Conservation (phyloP, 2,797 vertebrate species). For the Scomberomorus guttatus region DNA sequence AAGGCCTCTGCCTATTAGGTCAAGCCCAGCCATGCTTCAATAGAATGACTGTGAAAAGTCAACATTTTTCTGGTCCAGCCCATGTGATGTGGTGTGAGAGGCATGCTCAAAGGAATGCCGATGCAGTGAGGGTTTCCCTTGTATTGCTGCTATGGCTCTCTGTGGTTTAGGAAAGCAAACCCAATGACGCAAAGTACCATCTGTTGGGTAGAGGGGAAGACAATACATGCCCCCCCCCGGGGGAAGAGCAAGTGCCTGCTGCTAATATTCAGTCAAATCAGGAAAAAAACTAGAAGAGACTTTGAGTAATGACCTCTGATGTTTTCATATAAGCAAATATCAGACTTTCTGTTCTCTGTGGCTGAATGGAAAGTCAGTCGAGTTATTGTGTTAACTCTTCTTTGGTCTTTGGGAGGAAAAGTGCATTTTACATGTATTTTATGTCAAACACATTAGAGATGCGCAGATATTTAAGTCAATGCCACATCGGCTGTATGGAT, state of each 20-base stretch:
- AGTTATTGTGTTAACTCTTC: not conserved
- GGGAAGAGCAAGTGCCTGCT: constrained; percentile 61
- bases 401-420: constrained; percentile 14
- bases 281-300: constrained; percentile 21
- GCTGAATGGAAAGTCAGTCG: not conserved
- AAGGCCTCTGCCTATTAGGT: constrained; percentile 69
- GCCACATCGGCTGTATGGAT: too few relatives aligned
- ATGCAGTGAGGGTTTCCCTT: constrained; percentile 77
- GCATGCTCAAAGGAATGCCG: constrained; percentile 78
- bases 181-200: constrained; percentile 72
- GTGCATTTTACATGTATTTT: not conserved
- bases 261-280: constrained; percentile 63
- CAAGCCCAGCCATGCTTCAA: constrained; percentile 69
- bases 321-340: constrained; percentile 28
- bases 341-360: constrained; percentile 17
- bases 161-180: constrained; percentile 74
- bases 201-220: constrained; percentile 63
- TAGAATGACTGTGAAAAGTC: constrained; percentile 78
- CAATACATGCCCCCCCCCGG: constrained; percentile 50
- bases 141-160: constrained; percentile 53
- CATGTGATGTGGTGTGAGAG: constrained; percentile 76
- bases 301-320: constrained; percentile 21
- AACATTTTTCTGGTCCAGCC: constrained; percentile 73
- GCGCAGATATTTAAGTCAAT: not conserved
- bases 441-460: not conserved